Base-by-base conservation (phyloP, 2,797 vertebrate genomes). In the Rhyacichthys aspro region DNA sequence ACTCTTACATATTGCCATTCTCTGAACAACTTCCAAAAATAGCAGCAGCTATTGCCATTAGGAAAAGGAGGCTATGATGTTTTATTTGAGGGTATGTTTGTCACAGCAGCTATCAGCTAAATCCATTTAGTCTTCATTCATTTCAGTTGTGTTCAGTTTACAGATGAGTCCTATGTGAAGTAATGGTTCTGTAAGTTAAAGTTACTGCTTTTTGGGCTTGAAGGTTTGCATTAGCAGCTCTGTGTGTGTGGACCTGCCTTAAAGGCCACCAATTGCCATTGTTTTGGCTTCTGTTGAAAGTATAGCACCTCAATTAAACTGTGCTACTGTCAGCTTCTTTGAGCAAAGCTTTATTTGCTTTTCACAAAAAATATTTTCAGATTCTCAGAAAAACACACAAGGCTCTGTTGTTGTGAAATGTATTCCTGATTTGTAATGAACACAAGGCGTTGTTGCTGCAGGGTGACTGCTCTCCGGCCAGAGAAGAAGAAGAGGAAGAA, bases 401-500 rank as follows among this genome's bases (percentile, higher is more conserved):
- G 19, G 19, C 5, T 23, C 5, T 28, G 23, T 28, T 28, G n/a
- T n/a, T n/a, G n/a, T 28, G 7, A 28, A 28, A 28, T 28, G n/a
- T n/a, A n/a, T n/a, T n/a, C n/a, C n/a, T n/a, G 7, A 28, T 28
- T 55, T 64, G 39, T 17, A 15, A 12, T 63, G 47, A 52, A 42
- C 47, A 59, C 2, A 38, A 54, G 18, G 11, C 33, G 17, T 23
- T 42, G 7, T 3, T 64, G 1, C 70, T 32, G 78, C 89, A 98
- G 96, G 74, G 93, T 94, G 75, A 83, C 92, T 28, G 79, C 92
- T 64, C 92, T 97, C 55, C 95, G 95, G 41, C 95, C 95, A 5
- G 96, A 98, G 85, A 98, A 98, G 88, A 93, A 93, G 86, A 98
- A 96, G 93, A 94, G 95, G 74, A 99, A 97, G 90, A 97, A 95